Base-by-base conservation (phyloP, 2,113 vertebrate species). In the Marcusenius ussheri region DNA sequence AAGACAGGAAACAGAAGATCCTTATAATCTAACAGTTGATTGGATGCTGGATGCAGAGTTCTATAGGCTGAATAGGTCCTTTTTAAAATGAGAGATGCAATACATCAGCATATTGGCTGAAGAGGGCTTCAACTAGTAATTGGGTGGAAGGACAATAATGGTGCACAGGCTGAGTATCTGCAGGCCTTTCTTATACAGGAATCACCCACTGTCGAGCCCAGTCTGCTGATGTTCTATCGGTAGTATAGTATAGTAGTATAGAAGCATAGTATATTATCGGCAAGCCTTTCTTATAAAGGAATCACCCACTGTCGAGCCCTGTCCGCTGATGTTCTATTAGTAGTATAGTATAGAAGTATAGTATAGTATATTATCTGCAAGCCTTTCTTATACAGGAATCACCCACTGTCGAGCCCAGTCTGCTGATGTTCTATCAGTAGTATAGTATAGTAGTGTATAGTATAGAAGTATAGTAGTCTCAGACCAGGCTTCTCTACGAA, bases 391-490 rank as follows among this genome's bases (percentile, higher is more conserved):
- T 49, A 49, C 11, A 49, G 9, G 47, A 49, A 49, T 49, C 47
- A 49, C 47, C 8, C 47, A 49, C 9, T 49, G 7, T 70, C 83
- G 7, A 92, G 31, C 31, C 66, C 83, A 1, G 89, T 85, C 27
- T 91, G 88, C n/a, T 46, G 74, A 45, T 93, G 94, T 11, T 91
- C 46, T 49, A 91, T 89, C n/a, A 95, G 90, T 21, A 90, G 88
- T 2, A 94, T 51, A 51, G 50, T 4, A 51, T 51, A 51, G 5
- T 5, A 56, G 53, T 21, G 19, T 47, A 51, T 51, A 51, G 50
- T 51, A 51, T 51, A 45, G 93, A 51, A 51, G 50, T 62, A 62
- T n/a, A 62, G 24, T 9, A 62, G 15, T 62, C 58, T 62, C 7
- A 90, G 39, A 42, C 90, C 13, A 92, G 74, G 6, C 90, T 74